phyloP scores from a whole-genome alignment of 2,888 invertebrate species.

The Drosophila lutescens region DNA sequence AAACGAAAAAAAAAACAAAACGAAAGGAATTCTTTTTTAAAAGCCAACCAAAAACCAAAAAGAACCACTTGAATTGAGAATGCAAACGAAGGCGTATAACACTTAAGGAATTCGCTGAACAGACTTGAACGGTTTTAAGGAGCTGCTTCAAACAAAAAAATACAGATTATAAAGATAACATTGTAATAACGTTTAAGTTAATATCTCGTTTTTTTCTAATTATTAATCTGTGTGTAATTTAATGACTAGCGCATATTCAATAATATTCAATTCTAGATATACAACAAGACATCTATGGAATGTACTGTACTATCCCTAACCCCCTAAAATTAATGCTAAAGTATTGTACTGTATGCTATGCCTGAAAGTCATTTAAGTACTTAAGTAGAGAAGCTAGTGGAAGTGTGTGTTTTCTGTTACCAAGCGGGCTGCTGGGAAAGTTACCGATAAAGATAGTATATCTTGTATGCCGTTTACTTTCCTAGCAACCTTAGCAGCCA shows the following conservation, averaged over 20 bases:
- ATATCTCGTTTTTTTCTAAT: conserved; percentile 42
- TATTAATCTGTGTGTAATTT: conserved; percentile 65
- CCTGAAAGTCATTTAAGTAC: conserved; percentile 52
- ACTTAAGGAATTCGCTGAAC: conserved; percentile 66
- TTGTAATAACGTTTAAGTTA: conserved; percentile 36
- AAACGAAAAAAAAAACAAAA: conserved; percentile 11
- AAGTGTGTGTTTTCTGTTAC: conserved; percentile 32
- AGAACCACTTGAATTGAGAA: conserved; percentile 45
- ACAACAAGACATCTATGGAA: conserved; percentile 49
- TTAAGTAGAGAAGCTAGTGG: conserved; percentile 45
- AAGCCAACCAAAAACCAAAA: conserved; percentile 39
- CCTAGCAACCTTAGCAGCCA: conserved; percentile 8
- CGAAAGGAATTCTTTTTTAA: conserved; percentile 28
- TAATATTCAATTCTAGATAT: conserved; percentile 53
- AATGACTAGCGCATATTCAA: conserved; percentile 56
- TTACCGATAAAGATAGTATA: not conserved
- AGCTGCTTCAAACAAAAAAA: conserved; percentile 25
- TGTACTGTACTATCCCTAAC: conserved; percentile 31
- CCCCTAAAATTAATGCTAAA: conserved; percentile 50
- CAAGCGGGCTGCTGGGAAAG: conserved; percentile 6
- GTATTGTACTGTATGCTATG: conserved; percentile 63
- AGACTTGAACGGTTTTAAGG: conserved; percentile 51
- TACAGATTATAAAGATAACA: conserved; percentile 23
- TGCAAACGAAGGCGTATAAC: conserved; percentile 41
- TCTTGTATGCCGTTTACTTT: not conserved